Conservation (phyloP, 2,888 invertebrate genomes). For the Epistrophe grossulariae region DNA sequence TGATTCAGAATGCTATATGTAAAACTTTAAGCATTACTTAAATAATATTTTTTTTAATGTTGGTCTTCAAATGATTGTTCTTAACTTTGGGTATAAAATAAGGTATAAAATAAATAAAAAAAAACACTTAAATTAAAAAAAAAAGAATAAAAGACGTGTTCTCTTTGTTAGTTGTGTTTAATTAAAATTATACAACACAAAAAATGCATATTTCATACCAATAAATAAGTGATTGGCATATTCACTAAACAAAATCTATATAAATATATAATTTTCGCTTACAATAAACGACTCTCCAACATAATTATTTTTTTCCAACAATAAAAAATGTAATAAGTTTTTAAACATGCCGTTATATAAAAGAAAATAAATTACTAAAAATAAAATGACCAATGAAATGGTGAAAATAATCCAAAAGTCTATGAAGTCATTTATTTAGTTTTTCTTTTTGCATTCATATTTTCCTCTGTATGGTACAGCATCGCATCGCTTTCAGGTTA, state of each 20-base stretch:
- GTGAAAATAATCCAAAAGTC: constrained; percentile 39
- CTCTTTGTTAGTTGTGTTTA: constrained; percentile 46
- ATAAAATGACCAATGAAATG: constrained; percentile 59
- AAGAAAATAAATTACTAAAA: constrained; percentile 44
- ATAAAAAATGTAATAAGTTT: constrained; percentile 54
- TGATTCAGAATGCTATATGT: constrained; percentile 38
- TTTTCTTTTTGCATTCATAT: constrained; percentile 8
- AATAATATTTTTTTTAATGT: constrained; percentile 22
- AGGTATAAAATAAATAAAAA: background rate
- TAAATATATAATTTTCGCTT: constrained; percentile 60
- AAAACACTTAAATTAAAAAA: constrained; percentile 29
- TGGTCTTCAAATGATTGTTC: constrained; percentile 46
- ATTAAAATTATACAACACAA: constrained; percentile 35
- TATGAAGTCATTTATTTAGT: constrained; percentile 42
- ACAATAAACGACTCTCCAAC: constrained; percentile 56
- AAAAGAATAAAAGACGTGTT: constrained; percentile 26
- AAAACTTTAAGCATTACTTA: constrained; percentile 14
- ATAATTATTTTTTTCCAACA: constrained; percentile 38
- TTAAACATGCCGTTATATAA: constrained; percentile 66
- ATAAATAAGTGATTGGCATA: constrained; percentile 57
- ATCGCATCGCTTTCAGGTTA: too few relatives aligned
- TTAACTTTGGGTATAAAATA: constrained; percentile 34
- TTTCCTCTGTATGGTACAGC: background rate
- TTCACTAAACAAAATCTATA: constrained; percentile 19
- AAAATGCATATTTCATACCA: constrained; percentile 50